phyloP scores from a whole-genome alignment of 2,888 invertebrate species.

The Chymomyza amoena region DNA sequence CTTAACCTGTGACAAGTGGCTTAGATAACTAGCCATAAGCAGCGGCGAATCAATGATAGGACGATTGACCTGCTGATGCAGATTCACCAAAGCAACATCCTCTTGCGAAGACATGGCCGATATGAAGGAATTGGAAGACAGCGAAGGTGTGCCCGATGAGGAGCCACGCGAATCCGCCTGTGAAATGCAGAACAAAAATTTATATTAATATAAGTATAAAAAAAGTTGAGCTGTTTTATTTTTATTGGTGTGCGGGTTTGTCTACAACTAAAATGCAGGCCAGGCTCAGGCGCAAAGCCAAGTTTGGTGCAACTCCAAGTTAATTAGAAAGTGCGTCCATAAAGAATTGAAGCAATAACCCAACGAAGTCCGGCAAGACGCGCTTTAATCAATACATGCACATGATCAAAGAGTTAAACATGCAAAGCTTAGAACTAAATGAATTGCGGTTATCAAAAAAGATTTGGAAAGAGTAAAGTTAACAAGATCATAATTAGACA shows the following conservation, averaged over 20 bases:
- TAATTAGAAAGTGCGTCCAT: not conserved
- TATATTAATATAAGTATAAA: slow-evolving; percentile 2
- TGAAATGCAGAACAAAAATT: slow-evolving; percentile 34
- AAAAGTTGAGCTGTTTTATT: not conserved
- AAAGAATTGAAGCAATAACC: not conserved
- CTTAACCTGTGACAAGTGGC: slow-evolving; percentile 91
- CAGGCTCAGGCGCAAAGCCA: slow-evolving; percentile 10
- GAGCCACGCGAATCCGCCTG: slow-evolving; percentile 80
- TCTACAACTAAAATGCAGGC: slow-evolving; percentile 35
- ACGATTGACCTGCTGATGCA: slow-evolving; percentile 95
- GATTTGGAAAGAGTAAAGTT: not conserved
- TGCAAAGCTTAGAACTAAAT: not conserved
- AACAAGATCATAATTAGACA: not conserved
- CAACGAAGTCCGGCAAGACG: not conserved
- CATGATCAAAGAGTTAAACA: not conserved
- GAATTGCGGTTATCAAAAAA: not conserved
- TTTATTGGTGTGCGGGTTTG: slow-evolving; percentile 10
- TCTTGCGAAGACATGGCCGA: slow-evolving; percentile 96
- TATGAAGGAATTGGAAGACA: slow-evolving; percentile 91
- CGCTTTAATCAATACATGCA: not conserved
- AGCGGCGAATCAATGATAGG: slow-evolving; percentile 96
- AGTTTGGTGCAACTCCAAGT: not conserved
- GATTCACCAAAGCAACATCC: slow-evolving; percentile 93
- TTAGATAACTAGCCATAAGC: slow-evolving; percentile 95
- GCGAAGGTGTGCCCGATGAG: slow-evolving; percentile 88